These are phyloP conservation scores for Cyanistes caeruleus DNA, from an alignment of 2,113 vertebrate genomes.

Conservation along the genomic window DNA sequence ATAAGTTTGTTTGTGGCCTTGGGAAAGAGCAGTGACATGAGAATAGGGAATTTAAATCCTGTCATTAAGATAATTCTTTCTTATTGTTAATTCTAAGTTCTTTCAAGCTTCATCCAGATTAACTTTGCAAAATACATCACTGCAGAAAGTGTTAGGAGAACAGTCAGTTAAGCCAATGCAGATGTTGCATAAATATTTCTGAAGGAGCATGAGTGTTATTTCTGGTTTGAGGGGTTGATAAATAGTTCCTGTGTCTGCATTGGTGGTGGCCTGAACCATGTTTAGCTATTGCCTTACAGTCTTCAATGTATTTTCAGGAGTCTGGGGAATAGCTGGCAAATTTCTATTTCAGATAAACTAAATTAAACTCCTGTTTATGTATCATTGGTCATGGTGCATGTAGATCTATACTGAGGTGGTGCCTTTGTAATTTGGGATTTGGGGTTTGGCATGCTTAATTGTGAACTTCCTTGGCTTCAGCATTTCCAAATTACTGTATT, in stretches of 20 bases:
- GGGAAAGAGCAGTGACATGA: background rate
- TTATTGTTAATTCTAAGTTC: slow-evolving; percentile 62
- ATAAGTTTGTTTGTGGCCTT: slow-evolving; percentile 41
- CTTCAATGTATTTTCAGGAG: background rate
- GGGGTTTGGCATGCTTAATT: slow-evolving; percentile 40
- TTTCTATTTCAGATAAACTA: slow-evolving; percentile 52
- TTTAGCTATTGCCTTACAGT: background rate
- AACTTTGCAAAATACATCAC: slow-evolving; percentile 5
- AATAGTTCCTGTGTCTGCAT: background rate
- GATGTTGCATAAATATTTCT: slow-evolving; percentile 16
- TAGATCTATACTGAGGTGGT: slow-evolving; percentile 3
- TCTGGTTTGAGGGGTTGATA: background rate
- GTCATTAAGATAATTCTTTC: slow-evolving; percentile 37
- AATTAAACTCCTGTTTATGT: slow-evolving; percentile 25
- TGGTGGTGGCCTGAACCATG: background rate
- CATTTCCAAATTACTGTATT: slow-evolving; percentile 50
- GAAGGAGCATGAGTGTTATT: background rate
- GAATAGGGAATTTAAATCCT: slow-evolving; percentile 45
- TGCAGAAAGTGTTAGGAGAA: background rate
- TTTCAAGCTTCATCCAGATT: slow-evolving; percentile 50
- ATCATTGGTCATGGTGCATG: background rate
- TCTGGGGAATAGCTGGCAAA: background rate
- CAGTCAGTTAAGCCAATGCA: background rate
- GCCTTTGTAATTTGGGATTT: slow-evolving; percentile 35
- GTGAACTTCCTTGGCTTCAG: slow-evolving; percentile 22